A percentile compares a stretch with the other conserved stretches of the same genome.
phyloP scores from a whole-genome alignment of 2,113 vertebrate genomes.

The Tricholaema leucomelas region DNA sequence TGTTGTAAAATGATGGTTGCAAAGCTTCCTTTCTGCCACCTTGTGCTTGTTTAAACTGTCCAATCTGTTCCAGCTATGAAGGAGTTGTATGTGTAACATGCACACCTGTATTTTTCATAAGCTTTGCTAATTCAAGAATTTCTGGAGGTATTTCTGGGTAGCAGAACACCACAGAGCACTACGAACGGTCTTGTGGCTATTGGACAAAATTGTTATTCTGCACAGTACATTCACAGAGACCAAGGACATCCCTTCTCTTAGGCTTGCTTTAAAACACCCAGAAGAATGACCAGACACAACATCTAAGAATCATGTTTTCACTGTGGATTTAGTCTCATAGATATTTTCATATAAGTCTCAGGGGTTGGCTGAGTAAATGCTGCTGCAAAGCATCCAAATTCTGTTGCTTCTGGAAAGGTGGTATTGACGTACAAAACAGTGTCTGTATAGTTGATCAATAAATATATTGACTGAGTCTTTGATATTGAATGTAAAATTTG shows the following conservation, averaged over 20 bases:
- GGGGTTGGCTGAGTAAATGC: neutral
- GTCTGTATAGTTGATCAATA: neutral
- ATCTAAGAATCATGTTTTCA: neutral
- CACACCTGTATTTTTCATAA: neutral
- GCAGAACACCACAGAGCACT: neutral
- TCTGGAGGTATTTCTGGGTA: neutral
- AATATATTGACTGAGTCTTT: neutral
- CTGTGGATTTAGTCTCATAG: neutral
- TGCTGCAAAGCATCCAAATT: neutral
- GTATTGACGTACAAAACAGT: neutral
- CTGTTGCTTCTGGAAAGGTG: neutral
- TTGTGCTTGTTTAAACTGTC: neutral
- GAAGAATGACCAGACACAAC: neutral
- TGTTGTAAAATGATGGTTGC: neutral
- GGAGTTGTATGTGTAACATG: neutral
- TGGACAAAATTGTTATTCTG: neutral
- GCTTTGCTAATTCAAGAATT: neutral
- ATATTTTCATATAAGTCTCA: neutral
- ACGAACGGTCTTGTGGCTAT: neutral
- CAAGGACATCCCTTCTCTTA: neutral
- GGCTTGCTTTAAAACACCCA: neutral
- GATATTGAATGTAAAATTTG: neutral
- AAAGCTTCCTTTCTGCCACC: neutral
- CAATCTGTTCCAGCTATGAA: neutral
- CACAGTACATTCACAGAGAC: neutral